Evolutionary conservation across 1,140 invertebrate genomes (phyloP).

Genomic region (Oryzaephilus surinamensis): DNA sequence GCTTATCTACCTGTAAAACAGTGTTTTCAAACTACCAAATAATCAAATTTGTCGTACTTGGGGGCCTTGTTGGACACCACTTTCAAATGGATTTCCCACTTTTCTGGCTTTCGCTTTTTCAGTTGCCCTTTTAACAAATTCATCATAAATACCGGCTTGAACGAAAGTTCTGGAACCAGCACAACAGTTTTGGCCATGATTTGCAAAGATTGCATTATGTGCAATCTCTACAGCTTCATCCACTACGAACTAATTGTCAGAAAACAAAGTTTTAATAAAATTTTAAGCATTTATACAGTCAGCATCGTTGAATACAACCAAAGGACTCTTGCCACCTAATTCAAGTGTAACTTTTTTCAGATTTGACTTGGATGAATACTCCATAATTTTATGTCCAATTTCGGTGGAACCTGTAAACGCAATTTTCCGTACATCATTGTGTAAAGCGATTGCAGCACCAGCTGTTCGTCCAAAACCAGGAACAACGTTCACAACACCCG

Average conservation of each 20-base stretch:
- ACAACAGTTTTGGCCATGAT: slow-evolving; percentile 86
- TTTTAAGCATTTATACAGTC: slow-evolving; percentile 30
- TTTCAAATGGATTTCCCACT: slow-evolving; percentile 73
- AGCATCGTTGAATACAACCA: slow-evolving; percentile 74
- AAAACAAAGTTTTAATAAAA: neutral
- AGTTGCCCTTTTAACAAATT: slow-evolving; percentile 67
- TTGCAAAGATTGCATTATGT: slow-evolving; percentile 68
- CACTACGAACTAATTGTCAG: slow-evolving; percentile 33
- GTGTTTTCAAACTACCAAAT: neutral
- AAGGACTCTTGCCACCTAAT: slow-evolving; percentile 81
- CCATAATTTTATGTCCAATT: slow-evolving; percentile 65
- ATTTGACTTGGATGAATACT: slow-evolving; percentile 62
- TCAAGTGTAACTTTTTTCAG: slow-evolving; percentile 81
- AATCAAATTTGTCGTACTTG: slow-evolving; percentile 43
- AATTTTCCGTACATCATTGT: slow-evolving; percentile 72
- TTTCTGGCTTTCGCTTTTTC: slow-evolving; percentile 55
- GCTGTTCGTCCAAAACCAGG: slow-evolving; percentile 74
- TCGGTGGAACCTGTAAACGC: slow-evolving; percentile 82
- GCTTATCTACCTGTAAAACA: slow-evolving; percentile 51
- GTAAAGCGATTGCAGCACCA: slow-evolving; percentile 66
- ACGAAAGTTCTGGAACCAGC: slow-evolving; percentile 87
- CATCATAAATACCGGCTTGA: slow-evolving; percentile 77
- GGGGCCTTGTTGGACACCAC: slow-evolving; percentile 63
- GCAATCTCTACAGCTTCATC: slow-evolving; percentile 69
- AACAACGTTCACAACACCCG: slow-evolving; percentile 78